Evolutionary conservation across 2,113 vertebrate species (phyloP).

Genomic region (Mustela nigripes): DNA sequence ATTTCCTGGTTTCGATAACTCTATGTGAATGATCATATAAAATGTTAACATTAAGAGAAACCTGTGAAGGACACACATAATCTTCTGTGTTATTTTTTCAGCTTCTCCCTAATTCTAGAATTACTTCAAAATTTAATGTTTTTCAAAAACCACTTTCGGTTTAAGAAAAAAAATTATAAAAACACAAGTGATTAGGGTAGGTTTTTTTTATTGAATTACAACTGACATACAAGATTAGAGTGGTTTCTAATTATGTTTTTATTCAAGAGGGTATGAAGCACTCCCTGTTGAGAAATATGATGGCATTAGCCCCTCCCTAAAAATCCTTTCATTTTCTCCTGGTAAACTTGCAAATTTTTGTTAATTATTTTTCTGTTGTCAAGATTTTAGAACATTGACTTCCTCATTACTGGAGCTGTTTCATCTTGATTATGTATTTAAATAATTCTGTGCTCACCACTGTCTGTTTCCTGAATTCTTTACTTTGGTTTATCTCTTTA

Average conservation of each 20-base stretch:
- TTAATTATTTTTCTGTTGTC: conserved; percentile 60
- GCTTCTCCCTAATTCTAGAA: not conserved
- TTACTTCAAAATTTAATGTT: not conserved
- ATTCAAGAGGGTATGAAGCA: not conserved
- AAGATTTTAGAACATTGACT: conserved; percentile 37
- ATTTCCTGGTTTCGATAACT: not conserved
- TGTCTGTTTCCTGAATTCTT: conserved; percentile 32
- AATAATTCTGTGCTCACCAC: not conserved
- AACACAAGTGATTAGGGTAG: not conserved
- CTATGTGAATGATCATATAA: not conserved
- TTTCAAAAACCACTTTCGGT: not conserved
- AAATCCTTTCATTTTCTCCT: conserved; percentile 54
- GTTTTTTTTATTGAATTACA: not conserved
- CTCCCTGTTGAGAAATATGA: conserved; percentile 1
- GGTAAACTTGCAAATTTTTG: conserved; percentile 26
- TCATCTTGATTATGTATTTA: conserved; percentile 39
- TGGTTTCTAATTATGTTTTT: conserved; percentile 48
- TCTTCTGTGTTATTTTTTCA: not conserved
- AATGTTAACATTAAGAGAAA: not conserved
- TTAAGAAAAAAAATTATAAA: conserved; percentile 22
- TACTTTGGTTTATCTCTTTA: conserved; percentile 42
- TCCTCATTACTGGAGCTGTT: conserved; percentile 8
- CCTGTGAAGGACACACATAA: not conserved
- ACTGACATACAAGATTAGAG: not conserved
- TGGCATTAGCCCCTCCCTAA: not conserved